A percentile compares a stretch with the other conserved stretches of the same genome.
These are phyloP conservation scores for Pachyramphus minor DNA, from an alignment of 2,113 vertebrate genomes.

Conservation along the genomic window DNA sequence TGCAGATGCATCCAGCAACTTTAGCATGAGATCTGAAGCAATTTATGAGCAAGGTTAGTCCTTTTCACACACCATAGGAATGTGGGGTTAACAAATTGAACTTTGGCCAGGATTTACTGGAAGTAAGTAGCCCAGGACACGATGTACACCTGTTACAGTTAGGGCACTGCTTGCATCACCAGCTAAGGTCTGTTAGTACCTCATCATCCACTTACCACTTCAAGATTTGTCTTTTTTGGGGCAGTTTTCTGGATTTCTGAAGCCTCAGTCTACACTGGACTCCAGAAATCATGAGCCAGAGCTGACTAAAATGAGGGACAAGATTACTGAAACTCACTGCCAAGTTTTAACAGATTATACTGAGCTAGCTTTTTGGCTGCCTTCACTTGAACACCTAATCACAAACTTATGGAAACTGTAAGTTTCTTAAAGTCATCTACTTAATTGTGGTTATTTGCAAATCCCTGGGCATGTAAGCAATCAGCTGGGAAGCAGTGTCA, in stretches of 20 bases:
- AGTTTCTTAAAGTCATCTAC: background rate
- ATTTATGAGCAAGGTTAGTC: background rate
- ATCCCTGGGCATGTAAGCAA: background rate
- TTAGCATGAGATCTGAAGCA: background rate
- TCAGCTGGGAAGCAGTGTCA: background rate
- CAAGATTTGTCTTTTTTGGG: background rate
- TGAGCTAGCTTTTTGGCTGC: background rate
- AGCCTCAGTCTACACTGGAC: background rate
- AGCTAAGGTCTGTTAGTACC: background rate
- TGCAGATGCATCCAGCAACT: background rate
- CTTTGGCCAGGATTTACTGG: fast-evolving
- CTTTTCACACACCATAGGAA: background rate
- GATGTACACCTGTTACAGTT: background rate
- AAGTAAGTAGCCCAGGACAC: background rate
- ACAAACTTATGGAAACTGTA: background rate
- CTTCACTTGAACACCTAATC: background rate
- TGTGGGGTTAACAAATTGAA: background rate
- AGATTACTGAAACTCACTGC: background rate
- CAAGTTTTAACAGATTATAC: background rate
- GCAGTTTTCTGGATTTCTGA: background rate
- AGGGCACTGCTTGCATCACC: background rate
- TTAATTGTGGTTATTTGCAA: background rate
- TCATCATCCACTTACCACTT: background rate
- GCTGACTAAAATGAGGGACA: background rate
- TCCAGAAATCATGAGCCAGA: background rate